Base-by-base conservation (phyloP, 2,797 vertebrate species). In the Tachyglossus aculeatus region DNA sequence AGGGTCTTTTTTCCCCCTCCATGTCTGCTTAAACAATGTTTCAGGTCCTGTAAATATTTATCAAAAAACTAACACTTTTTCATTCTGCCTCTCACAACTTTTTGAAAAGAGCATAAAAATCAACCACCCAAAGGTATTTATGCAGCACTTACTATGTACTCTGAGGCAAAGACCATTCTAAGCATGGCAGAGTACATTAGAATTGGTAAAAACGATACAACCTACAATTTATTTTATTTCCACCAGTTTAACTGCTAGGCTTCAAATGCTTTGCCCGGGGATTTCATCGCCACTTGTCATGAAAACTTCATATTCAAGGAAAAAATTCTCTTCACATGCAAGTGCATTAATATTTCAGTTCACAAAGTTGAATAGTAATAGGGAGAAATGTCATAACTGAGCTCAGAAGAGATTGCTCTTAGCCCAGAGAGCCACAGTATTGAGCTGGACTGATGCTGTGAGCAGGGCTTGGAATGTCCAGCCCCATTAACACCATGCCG, bases 201-300 rank as follows among this genome's bases (percentile, higher is more conserved):
- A n/a, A n/a, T n/a, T n/a, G n/a, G n/a, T n/a, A n/a, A n/a, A n/a
- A n/a, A n/a, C n/a, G n/a, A n/a, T n/a, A n/a, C n/a, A n/a, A n/a
- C n/a, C n/a, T n/a, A n/a, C n/a, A n/a, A n/a, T n/a, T n/a, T n/a
- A n/a, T n/a, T n/a, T n/a, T n/a, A 81, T 41, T 67, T 34, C 21
- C 12, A 65, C 22, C n/a, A 80, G 33, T 54, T 61, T 36, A 34
- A 51, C 67, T 74, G 36, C 24, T 45, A 53, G 45, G 16, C 48
- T 65, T 74, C 25, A 67, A 73, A 39, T 11, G 68, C 79, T 70
- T 68, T 74, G 31, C 63, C 29, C 7, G 18, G 34, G 59, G 36
- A 33, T 58, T 71, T 69, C 40, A 18, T 47, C 60, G 24, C 18
- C 6, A 3, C 4, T 73, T 40, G 52, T 31, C 16, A 16, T 34